phyloP scores from a whole-genome alignment of 2,113 vertebrate genomes.

The Seriola dumerili region DNA sequence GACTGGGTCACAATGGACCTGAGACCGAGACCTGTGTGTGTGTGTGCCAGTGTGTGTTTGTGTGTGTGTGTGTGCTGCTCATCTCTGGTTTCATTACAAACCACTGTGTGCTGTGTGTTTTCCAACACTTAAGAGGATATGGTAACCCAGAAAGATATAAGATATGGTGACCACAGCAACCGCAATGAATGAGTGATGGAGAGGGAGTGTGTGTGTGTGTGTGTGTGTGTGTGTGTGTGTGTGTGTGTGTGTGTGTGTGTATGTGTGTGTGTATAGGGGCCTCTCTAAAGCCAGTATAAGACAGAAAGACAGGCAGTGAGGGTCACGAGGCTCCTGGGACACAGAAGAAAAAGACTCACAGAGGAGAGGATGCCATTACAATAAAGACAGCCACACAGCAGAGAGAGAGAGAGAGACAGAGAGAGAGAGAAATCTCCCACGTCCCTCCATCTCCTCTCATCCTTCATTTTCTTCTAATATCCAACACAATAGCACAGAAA shows the following conservation, averaged over 20 bases:
- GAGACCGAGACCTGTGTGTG: constrained; percentile 19
- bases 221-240: constrained; percentile 14
- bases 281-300: constrained; percentile 23
- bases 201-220: background rate
- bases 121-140: constrained; percentile 60
- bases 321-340: constrained; percentile 61
- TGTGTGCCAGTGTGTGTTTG: constrained; percentile 4
- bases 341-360: constrained; percentile 13
- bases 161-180: constrained; percentile 75
- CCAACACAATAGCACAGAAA: background rate
- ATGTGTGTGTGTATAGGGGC: constrained; percentile 24
- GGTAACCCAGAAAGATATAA: constrained; percentile 55
- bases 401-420: background rate
- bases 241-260: constrained; percentile 2
- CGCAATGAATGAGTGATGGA: constrained; percentile 6
- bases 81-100: constrained; percentile 65
- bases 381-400: constrained; percentile 45
- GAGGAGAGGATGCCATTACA: constrained; percentile 49
- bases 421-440: constrained; percentile 57
- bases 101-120: constrained; percentile 20
- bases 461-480: constrained; percentile 10
- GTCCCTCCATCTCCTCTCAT: constrained; percentile 13
- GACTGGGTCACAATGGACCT: constrained; percentile 53
- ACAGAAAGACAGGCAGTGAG: constrained; percentile 31
- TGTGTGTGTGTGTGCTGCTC: background rate